A percentile compares a stretch with the other conserved stretches of the same genome.
phyloP scores from a whole-genome alignment of 2,888 invertebrate species.

The Mythimna loreyi region DNA sequence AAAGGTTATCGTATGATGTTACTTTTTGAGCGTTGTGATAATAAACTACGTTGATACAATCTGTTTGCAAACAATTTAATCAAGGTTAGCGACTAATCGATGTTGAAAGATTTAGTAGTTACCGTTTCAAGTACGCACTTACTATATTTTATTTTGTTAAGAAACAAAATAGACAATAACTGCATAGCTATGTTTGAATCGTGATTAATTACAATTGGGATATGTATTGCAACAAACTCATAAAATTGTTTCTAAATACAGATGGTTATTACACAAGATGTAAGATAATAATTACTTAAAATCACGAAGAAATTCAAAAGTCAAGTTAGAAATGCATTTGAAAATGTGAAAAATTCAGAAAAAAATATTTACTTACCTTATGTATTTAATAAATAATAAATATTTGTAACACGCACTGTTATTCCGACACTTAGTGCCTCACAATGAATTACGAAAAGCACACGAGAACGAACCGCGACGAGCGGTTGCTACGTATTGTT shows the following conservation, averaged over 20 bases:
- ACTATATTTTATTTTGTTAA: background rate
- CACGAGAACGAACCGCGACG: conserved; percentile 24
- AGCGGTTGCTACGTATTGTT: conserved; percentile 66
- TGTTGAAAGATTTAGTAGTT: conserved; percentile 44
- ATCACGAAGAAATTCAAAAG: background rate
- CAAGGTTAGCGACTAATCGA: conserved; percentile 60
- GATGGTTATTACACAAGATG: no score
- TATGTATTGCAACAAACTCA: no score
- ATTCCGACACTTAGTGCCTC: conserved; percentile 17
- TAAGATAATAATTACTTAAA: background rate
- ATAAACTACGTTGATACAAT: conserved; percentile 52
- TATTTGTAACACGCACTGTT: conserved; percentile 9
- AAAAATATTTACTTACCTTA: conserved; percentile 47
- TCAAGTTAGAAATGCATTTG: background rate
- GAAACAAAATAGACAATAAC: background rate
- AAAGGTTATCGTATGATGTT: conserved; percentile 57
- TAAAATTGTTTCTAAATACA: background rate
- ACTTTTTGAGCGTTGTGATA: conserved; percentile 46
- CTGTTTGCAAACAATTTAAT: conserved; percentile 67
- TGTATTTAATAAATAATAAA: background rate
- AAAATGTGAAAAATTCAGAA: background rate
- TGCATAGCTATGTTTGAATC: background rate
- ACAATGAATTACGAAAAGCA: conserved; percentile 31
- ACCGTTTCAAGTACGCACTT: conserved; percentile 13
- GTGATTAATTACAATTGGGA: background rate